phyloP scores from a whole-genome alignment of 1,140 invertebrate genomes.

The Listronotus bonariensis region DNA sequence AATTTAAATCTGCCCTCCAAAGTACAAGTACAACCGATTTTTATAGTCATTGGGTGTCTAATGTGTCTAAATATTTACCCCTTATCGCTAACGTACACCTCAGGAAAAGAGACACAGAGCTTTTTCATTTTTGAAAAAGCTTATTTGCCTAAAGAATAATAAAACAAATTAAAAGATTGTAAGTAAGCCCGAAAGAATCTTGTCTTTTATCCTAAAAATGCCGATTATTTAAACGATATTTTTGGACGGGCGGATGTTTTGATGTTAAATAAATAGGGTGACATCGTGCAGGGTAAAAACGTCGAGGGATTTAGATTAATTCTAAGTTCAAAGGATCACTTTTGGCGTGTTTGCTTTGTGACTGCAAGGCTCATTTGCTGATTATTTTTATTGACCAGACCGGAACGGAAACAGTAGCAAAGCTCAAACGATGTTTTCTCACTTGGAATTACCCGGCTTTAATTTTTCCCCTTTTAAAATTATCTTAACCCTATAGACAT shows the following conservation, averaged over 20 bases:
- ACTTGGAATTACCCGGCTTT: conserved; percentile 21
- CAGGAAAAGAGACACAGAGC: no score
- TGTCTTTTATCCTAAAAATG: conserved; percentile 30
- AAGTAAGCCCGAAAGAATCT: conserved; percentile 23
- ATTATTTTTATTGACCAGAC: conserved; percentile 49
- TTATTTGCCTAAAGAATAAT: background rate
- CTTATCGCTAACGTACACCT: no score
- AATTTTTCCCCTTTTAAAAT: conserved; percentile 20
- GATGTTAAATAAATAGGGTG: conserved; percentile 45
- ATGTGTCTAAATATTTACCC: no score
- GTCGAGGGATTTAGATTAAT: conserved; percentile 47
- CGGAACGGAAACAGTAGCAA: conserved; percentile 21
- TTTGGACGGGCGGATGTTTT: conserved; percentile 24
- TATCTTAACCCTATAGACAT: background rate
- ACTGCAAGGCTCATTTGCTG: conserved; percentile 48
- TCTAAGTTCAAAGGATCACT: conserved; percentile 48
- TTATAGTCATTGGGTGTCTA: no score
- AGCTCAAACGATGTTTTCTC: conserved; percentile 35
- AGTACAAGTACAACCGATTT: no score
- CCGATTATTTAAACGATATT: conserved; percentile 43
- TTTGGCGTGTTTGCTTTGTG: conserved; percentile 45
- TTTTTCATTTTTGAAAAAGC: no score
- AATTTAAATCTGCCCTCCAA: no score
- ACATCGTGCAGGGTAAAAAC: conserved; percentile 41
- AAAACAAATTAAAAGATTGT: conserved; percentile 13